phyloP scores from a whole-genome alignment of 1,140 invertebrate species.

The Scaptomyza hsui region DNA sequence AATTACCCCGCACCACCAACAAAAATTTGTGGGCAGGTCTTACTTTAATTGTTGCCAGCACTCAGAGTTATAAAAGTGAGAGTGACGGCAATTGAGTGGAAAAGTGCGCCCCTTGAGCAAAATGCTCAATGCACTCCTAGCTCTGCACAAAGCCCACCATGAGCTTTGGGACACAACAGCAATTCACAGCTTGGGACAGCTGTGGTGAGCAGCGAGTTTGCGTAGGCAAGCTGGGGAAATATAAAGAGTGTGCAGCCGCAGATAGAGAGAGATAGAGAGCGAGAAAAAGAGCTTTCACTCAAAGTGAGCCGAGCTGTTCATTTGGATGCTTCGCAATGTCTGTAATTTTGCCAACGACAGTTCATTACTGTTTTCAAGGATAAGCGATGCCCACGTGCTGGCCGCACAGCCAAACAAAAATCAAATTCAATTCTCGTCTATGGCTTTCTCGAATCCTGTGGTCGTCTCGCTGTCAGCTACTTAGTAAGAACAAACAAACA shows the following conservation, averaged over 20 bases:
- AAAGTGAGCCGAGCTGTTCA: conserved; percentile 32
- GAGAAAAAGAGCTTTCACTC: conserved; percentile 35
- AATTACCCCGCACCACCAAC: too few species aligned
- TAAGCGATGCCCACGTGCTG: conserved; percentile 67
- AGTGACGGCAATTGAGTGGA: not conserved
- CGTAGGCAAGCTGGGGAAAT: not conserved
- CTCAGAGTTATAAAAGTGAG: not conserved
- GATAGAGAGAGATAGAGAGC: not conserved
- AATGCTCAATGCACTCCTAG: not conserved
- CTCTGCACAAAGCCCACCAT: conserved; percentile 15
- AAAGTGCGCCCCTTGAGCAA: not conserved
- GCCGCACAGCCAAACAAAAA: conserved; percentile 25
- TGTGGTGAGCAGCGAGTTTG: not conserved
- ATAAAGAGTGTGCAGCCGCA: conserved; percentile 27
- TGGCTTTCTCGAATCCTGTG: conserved; percentile 7
- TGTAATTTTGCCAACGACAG: conserved; percentile 52
- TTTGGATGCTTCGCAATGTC: conserved; percentile 57
- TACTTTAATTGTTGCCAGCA: not conserved
- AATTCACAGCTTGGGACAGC: too few species aligned
- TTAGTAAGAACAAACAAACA: not conserved
- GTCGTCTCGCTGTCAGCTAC: not conserved
- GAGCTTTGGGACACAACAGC: conserved; percentile 23
- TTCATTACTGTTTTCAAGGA: conserved; percentile 76
- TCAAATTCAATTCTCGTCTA: conserved; percentile 20
- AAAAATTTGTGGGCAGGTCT: too few species aligned